These are phyloP conservation scores for Misgurnus anguillicaudatus DNA, from an alignment of 2,113 vertebrate species.

Conservation along the genomic window DNA sequence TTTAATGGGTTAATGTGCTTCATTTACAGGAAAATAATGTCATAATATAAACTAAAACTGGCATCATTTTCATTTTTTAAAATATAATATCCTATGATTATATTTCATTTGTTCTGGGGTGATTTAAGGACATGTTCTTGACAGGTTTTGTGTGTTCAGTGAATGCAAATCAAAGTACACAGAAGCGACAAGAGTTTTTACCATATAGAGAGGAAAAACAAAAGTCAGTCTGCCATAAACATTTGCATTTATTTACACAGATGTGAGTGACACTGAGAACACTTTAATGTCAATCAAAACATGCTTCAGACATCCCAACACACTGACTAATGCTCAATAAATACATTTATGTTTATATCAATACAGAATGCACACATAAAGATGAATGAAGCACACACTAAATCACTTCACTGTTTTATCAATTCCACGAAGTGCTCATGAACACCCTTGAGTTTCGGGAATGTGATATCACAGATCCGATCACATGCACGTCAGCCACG, in stretches of 20 bases:
- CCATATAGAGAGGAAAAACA: not conserved
- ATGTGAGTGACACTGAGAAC: not conserved
- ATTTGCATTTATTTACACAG: conserved; percentile 15
- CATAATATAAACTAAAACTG: not conserved
- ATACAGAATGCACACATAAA: too few relatives aligned
- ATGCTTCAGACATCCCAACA: too few relatives aligned
- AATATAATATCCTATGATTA: not conserved
- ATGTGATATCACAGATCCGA: not conserved
- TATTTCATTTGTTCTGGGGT: not conserved
- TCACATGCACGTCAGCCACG: not conserved
- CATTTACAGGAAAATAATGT: not conserved
- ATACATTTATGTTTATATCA: too few relatives aligned
- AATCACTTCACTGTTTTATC: too few relatives aligned
- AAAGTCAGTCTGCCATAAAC: not conserved
- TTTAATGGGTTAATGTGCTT: not conserved
- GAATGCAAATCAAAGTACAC: conserved; percentile 39
- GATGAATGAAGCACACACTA: too few relatives aligned
- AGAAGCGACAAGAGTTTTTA: not conserved
- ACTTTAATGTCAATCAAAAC: too few relatives aligned
- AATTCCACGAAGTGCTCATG: too few relatives aligned
- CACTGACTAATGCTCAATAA: too few relatives aligned
- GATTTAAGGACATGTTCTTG: not conserved
- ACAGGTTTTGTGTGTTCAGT: not conserved
- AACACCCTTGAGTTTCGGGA: too few relatives aligned
- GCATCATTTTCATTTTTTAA: not conserved